Conservation (phyloP, 1,140 invertebrate species). For the Tetragonula clypearis region DNA sequence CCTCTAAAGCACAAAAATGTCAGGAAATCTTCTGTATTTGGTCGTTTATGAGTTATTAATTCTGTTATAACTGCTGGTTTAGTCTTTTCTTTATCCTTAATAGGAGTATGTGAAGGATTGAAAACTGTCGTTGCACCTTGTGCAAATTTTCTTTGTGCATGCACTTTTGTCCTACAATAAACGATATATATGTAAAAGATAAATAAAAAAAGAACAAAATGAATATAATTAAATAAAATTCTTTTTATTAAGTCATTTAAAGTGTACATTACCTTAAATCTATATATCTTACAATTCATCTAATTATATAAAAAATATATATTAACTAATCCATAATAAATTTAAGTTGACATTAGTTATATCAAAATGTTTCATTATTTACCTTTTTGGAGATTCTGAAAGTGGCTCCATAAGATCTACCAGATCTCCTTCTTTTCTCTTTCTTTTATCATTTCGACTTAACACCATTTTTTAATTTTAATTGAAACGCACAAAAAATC, state of each 20-base stretch:
- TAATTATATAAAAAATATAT: neutral
- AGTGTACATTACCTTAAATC: neutral
- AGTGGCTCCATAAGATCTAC: constrained; percentile 80
- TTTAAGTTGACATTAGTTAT: neutral
- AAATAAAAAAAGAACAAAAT: neutral
- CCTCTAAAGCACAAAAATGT: constrained; percentile 94
- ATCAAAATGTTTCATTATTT: constrained; percentile 31
- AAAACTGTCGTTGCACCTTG: constrained; percentile 85
- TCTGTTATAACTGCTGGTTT: constrained; percentile 82
- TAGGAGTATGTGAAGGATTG: constrained; percentile 79
- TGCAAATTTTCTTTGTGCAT: constrained; percentile 95
- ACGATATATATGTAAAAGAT: constrained; percentile 11
- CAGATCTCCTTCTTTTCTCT: constrained; percentile 79
- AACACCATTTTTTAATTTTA: constrained; percentile 77
- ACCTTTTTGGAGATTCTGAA: constrained; percentile 83
- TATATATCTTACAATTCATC: neutral
- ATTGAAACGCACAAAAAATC: constrained; percentile 9
- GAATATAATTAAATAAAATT: neutral
- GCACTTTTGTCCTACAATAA: constrained; percentile 87
- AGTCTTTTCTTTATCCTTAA: constrained; percentile 84
- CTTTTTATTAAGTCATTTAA: neutral
- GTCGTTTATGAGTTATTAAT: constrained; percentile 86
- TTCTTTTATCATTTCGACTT: constrained; percentile 79
- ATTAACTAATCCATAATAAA: neutral
- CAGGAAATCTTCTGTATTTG: constrained; percentile 95